Conservation (phyloP, 2,113 vertebrate species). For the Desmodus rotundus region DNA sequence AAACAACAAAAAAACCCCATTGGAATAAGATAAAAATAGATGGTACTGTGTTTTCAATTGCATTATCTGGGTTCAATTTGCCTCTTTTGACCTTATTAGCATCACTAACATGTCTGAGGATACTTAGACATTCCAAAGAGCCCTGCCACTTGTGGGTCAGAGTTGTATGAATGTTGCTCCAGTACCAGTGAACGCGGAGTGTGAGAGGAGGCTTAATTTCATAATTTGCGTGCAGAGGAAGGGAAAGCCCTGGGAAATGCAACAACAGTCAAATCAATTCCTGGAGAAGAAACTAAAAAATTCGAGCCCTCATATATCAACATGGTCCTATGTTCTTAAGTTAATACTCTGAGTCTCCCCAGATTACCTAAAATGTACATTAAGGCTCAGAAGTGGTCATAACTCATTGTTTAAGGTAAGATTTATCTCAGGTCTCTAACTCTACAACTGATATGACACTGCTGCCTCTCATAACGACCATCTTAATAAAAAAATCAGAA, state of each 20-base stretch:
- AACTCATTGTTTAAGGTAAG: neutral
- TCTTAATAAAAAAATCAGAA: neutral
- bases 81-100: neutral
- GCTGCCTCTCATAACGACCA: neutral
- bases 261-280: neutral
- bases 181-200: too few relatives aligned
- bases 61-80: neutral
- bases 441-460: neutral
- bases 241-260: neutral
- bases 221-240: neutral
- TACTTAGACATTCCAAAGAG: rapidly evolving
- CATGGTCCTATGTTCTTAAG: neutral
- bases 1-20: neutral
- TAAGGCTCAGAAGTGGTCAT: neutral
- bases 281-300: neutral
- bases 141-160: neutral
- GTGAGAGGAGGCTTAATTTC: neutral
- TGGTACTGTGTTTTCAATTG: neutral
- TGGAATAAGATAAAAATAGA: neutral
- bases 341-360: too few relatives aligned
- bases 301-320: neutral
- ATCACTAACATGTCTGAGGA: neutral
- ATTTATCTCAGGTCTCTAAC: neutral
- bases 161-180: too few relatives aligned
- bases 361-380: neutral